Percentiles rank a stretch among this genome's conserved stretches.
These are phyloP conservation scores for Leguminivora glycinivorella DNA, from an alignment of 1,140 invertebrate species.

Conservation along the genomic window DNA sequence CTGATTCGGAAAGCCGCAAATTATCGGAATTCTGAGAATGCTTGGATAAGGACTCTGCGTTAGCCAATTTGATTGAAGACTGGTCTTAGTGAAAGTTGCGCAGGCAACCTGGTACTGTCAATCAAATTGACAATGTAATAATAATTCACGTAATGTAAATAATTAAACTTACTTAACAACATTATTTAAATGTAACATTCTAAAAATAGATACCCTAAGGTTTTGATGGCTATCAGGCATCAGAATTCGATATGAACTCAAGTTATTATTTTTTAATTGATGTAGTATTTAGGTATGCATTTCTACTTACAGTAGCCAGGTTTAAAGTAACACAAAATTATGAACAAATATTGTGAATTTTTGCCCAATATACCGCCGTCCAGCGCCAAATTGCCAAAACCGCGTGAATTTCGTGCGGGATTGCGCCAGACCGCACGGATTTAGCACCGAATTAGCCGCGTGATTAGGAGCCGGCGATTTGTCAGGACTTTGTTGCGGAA, in stretches of 20 bases:
- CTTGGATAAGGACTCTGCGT: neutral
- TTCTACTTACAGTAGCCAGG: too few relatives aligned
- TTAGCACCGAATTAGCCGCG: constrained; percentile 14
- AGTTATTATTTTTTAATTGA: too few relatives aligned
- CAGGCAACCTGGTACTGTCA: neutral
- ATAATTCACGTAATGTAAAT: too few relatives aligned
- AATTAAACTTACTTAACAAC: too few relatives aligned
- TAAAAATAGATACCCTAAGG: too few relatives aligned
- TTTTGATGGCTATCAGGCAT: too few relatives aligned
- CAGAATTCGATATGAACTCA: too few relatives aligned
- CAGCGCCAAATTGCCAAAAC: neutral
- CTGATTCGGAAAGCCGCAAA: too few relatives aligned
- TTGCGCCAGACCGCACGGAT: constrained; percentile 9
- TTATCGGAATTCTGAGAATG: neutral
- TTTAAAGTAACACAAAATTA: too few relatives aligned
- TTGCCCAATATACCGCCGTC: neutral
- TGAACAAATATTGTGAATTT: neutral
- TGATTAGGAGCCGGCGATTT: constrained; percentile 10
- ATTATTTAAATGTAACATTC: too few relatives aligned
- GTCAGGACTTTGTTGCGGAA: neutral
- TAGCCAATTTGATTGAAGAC: neutral
- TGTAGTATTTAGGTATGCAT: too few relatives aligned
- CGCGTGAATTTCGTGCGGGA: neutral
- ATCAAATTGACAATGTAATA: too few relatives aligned
- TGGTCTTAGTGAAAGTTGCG: neutral